Base-by-base conservation (phyloP, 37 sponge, comb jelly and placozoan genomes). In the Diacarnus erythraeanus region DNA sequence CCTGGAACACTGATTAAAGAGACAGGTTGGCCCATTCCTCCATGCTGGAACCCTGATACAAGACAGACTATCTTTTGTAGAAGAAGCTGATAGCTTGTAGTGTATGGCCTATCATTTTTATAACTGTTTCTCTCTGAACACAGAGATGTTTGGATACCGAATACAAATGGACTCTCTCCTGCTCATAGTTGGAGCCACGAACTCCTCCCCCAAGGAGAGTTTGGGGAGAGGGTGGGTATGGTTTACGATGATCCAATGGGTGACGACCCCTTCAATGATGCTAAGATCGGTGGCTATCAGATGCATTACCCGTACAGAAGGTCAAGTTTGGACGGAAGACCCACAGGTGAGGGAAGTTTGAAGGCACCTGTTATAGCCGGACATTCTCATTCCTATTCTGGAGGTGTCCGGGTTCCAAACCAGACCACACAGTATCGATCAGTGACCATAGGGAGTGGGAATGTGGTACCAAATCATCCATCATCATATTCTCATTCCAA, bases 371-470 rank as follows among this genome's bases (percentile, higher is more conserved):
- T 27, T 5, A 6, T 6, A 8, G 64, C 70, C 34, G 30, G 38
- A 10, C 39, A 69, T 37, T 69, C 70, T 47, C 6, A 47, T 47
- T 47, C 51, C 37, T 20, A 69, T 37, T 69, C 70, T 69, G 37
- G 70, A 37, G 6, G 22, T 3, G 9, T 9, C 37, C 9, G 38
- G 36, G 8, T 3, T 69, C 70, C 70, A 29, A 69, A 69, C 18
- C 64, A 20, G 8, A 23, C 8, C 31, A 63, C 8, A 15, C 64
- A 63, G 8, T 63, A 23, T 25, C 8, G 64, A 30, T 63, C 70
- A 30, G 70, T 30, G 36, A 35, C 70, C 40, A 69, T 33, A 36
- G 8, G 64, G n/a, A 63, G 64, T 63, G 64, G 64, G 26, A 63
- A 6, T 63, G 4, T 25, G 8, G 31, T 63, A 20, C 64, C 64